Evolutionary conservation across 2,888 invertebrate genomes (phyloP), one percentile per base, ranked within the genome.

Genomic region (Nebria salina): DNA sequence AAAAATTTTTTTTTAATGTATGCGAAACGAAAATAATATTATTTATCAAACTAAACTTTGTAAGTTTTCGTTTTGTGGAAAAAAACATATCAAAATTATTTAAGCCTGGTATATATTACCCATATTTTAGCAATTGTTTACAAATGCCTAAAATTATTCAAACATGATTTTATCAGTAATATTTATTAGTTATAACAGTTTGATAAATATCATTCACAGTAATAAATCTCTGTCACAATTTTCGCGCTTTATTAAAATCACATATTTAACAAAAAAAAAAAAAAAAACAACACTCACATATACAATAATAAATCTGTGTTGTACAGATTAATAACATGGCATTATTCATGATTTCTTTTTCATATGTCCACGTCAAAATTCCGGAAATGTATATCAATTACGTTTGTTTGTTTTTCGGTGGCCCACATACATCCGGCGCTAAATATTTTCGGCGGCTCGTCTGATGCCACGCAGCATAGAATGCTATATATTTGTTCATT

Each of bases 341-440:
- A 78, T 78, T 72, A 78, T 78, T 78, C 78, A 78, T 73, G 72
- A 77, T 78, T 73, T 78, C 73, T 34, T 78, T 78, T 78, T 78
- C 78, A 78, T 78, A 70, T 76, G 65, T 76, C 70, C 70, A 43
- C 70, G 76, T 76, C 76, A 76, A 76, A 76, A 68, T 43, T 76
- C 54, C 70, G 76, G 76, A 76, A 76, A 76, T 70, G 76, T 76
- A 76, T 76, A 76, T 70, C 68, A 70, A 70, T 76, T 54, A 68
- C 70, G 76, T 76, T 76, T 76, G 70, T 76, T 68, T 76, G 76
- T 70, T 76, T 76, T 68, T 25, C 25, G 65, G 76, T 20, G 20
- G 43, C 54, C 76, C 76, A 43, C 13, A 76, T 68, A 76, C 76
- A 76, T 76, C 70, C 70, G 70, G 70, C 76, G 68, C 68, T n/a